These are phyloP conservation scores for Balaeniceps rex DNA, from an alignment of 2,113 vertebrate species.

Conservation along the genomic window DNA sequence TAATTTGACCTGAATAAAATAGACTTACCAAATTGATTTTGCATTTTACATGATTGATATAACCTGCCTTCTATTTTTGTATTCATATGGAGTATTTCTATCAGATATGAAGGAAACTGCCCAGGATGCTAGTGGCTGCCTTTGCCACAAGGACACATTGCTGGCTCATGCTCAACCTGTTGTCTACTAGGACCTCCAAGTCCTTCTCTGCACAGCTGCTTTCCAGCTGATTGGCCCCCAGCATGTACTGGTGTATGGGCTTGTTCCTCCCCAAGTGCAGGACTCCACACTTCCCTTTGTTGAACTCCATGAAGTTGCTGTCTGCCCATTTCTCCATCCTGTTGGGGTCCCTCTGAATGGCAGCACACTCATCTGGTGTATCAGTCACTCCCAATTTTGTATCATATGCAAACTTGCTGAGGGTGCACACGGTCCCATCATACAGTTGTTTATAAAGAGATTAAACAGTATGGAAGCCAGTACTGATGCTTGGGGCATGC, in stretches of 20 bases:
- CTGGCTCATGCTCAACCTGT: neutral
- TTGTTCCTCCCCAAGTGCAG: neutral
- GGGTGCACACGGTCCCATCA: neutral
- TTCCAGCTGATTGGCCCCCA: neutral
- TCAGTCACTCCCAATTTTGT: neutral
- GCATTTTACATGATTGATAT: neutral
- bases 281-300: neutral
- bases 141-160: neutral
- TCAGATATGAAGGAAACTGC: neutral
- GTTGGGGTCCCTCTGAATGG: neutral
- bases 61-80: neutral
- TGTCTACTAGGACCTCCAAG: neutral
- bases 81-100: neutral
- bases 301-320: neutral
- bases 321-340: neutral
- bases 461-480: neutral
- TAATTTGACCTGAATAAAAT: neutral
- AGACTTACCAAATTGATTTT: neutral
- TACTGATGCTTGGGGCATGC: neutral
- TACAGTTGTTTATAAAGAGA: neutral
- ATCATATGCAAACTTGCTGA: neutral
- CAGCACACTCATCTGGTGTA: neutral
- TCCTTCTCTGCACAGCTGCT: neutral
- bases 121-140: neutral
- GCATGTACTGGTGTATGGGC: neutral